Evolutionary conservation across 2,113 vertebrate species (phyloP), one percentile per base, ranked within the genome.

Genomic region (Thomomys bottae): DNA sequence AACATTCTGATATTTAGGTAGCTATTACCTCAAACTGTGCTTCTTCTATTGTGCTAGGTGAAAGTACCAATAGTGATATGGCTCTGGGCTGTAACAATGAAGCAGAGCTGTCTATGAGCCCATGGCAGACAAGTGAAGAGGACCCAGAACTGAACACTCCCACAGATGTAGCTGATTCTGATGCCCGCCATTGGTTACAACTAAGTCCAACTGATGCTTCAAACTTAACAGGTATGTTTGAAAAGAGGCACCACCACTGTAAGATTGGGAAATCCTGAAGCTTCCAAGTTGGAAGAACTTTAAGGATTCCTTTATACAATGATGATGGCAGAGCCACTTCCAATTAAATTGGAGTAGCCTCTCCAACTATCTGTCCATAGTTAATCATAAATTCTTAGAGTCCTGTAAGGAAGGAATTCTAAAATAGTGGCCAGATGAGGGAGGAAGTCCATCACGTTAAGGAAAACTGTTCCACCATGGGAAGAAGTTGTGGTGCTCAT

Each of bases 41-140:
- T 90, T 77, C 42, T 72, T 78, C 71, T 1, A 1, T 75, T 76
- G 36, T 86, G 23, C 36, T 89, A 99, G 99, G 98, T 97, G 99
- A 99, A 95, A 99, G 99, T 24, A 66, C 99, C 59, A 98, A 98
- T 95, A 99, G 99, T 3, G 99, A 99, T 88, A 96, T 97, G 0
- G 98, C 98, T 79, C 97, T 98, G 79, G 98, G 99, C 95, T 99
- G 97, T 92, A 97, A 95, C 36, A 98, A 97, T 0, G 99, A 99
- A 23, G 93, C 97, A 12, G 99, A 99, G 70, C 96, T 97, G 0
- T 75, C 97, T 0, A 95, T 98, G 54, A 92, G 94, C 95, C 96
- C 98, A 40, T 99, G 99, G 99, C 98, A 98, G 92, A 94, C 95
- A 0, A 97, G 98, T 7, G 99, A 99, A 30, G 99, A 99, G 2